Conservation (phyloP, 64 coral and sea anemone genomes). For the Astreopora myriophthalma region DNA sequence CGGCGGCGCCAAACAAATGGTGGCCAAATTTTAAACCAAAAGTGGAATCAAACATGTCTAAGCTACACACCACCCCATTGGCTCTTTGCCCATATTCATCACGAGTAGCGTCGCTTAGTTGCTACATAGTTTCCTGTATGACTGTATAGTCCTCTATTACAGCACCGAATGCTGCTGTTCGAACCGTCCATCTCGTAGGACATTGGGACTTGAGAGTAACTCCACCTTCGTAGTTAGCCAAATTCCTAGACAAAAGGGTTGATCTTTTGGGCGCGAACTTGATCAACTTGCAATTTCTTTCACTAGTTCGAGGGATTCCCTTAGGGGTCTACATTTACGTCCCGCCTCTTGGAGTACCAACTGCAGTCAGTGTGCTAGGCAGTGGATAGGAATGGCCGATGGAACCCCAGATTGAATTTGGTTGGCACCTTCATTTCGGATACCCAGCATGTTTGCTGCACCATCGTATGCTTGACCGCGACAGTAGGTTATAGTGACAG, state of each 20-base stretch:
- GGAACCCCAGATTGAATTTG: conserved; percentile 44
- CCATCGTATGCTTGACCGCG: conserved; percentile 66
- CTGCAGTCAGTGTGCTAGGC: conserved; percentile 41
- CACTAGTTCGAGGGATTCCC: conserved; percentile 20
- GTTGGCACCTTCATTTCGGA: conserved; percentile 34
- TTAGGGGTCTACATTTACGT: neutral
- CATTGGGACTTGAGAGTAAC: conserved; percentile 60
- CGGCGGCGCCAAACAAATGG: too few species aligned
- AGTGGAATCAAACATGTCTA: too few species aligned
- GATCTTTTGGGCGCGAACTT: conserved; percentile 49
- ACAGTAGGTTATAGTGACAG: conserved; percentile 33
- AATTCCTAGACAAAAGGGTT: conserved; percentile 4
- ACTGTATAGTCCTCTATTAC: conserved; percentile 50
- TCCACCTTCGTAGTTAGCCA: conserved; percentile 39
- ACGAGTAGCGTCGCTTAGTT: conserved; percentile 48
- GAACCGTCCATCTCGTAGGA: conserved; percentile 39
- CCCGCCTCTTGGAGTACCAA: conserved; percentile 9
- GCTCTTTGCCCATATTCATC: neutral
- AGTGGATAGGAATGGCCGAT: conserved; percentile 36
- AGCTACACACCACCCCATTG: too few species aligned
- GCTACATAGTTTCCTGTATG: conserved; percentile 66
- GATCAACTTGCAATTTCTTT: conserved; percentile 39
- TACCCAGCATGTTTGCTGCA: conserved; percentile 69
- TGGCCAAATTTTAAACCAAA: too few species aligned
- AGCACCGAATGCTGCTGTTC: conserved; percentile 54